Conservation (phyloP, 2,797 vertebrate genomes). For the Petrocephalus schoutedeni region DNA sequence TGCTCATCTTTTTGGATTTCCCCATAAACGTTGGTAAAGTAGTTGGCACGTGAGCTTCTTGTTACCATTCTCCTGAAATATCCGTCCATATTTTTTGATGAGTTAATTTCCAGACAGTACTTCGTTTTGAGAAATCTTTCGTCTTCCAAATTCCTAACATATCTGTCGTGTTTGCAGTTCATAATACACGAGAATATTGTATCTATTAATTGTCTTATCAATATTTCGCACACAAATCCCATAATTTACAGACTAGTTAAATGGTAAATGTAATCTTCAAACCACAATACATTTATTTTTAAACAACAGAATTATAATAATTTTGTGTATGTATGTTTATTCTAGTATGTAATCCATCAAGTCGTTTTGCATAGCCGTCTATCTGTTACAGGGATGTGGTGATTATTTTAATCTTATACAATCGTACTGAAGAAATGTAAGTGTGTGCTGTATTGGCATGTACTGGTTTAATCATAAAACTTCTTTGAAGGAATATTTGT, state of each 20-base stretch:
- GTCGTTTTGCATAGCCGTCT: background rate
- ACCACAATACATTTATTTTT: background rate
- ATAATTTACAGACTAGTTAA: background rate
- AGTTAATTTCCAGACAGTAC: slow-evolving; percentile 1
- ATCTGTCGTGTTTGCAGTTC: background rate
- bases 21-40: background rate
- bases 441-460: background rate
- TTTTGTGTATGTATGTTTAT: background rate
- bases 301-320: background rate
- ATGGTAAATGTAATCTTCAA: background rate
- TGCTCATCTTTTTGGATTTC: slow-evolving; percentile 45
- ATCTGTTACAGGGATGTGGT: background rate
- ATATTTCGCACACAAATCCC: background rate
- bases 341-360: background rate
- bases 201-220: background rate
- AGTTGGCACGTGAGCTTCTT: background rate
- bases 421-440: background rate
- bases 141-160: background rate
- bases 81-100: background rate
- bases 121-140: background rate
- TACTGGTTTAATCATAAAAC: background rate
- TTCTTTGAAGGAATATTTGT: background rate
- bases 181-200: background rate
- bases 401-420: background rate
- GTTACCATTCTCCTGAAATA: background rate